Conservation (phyloP, 2,113 vertebrate species). For the Gobiocypris rarus region DNA sequence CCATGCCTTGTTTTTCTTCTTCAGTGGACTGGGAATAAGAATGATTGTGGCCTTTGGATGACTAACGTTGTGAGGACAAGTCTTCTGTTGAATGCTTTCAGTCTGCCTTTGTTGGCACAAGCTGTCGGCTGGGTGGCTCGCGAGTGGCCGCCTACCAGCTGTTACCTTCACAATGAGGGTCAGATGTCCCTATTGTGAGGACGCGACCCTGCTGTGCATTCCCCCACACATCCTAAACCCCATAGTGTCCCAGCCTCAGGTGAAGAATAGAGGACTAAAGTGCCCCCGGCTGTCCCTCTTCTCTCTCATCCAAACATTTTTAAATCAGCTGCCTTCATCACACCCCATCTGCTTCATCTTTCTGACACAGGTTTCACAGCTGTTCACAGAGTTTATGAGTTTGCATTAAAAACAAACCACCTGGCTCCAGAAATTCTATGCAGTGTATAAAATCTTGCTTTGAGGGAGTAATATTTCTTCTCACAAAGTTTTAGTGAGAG, state of each 20-base stretch:
- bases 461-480: background rate
- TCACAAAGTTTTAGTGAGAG: background rate
- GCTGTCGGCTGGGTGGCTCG: constrained; percentile 51
- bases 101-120: constrained; percentile 57
- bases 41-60: constrained; percentile 15
- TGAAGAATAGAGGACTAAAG: constrained; percentile 42
- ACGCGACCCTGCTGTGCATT: constrained; percentile 40
- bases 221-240: constrained; percentile 46
- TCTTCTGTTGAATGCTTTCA: constrained; percentile 37
- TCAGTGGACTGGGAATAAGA: background rate
- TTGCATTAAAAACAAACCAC: constrained; percentile 17
- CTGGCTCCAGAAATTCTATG: background rate
- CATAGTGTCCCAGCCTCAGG: constrained; percentile 41
- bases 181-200: constrained; percentile 48
- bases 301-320: constrained; percentile 1
- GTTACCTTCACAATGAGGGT: constrained; percentile 59
- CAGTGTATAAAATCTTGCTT: background rate
- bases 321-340: constrained; percentile 26
- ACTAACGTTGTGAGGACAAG: constrained; percentile 3
- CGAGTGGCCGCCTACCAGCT: constrained; percentile 60
- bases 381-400: constrained; percentile 17
- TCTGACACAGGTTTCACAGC: constrained; percentile 8
- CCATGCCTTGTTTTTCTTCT: background rate
- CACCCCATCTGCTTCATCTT: constrained; percentile 45
- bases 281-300: constrained; percentile 2